A percentile compares a stretch with the other conserved stretches of the same genome.
phyloP scores from a whole-genome alignment of 2,113 vertebrate genomes.

The Lutjanus erythropterus region DNA sequence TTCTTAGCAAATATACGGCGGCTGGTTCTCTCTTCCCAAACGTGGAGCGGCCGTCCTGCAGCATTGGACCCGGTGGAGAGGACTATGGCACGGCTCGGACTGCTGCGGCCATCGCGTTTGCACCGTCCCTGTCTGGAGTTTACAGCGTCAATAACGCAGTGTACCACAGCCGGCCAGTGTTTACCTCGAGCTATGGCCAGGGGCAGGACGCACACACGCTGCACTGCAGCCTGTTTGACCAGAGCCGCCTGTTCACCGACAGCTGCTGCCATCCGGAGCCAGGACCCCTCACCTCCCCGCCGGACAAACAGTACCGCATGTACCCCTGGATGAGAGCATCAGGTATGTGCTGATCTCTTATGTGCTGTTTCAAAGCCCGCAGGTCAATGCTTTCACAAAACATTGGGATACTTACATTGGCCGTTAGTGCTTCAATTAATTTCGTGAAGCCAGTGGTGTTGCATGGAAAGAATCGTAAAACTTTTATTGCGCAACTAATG shows the following conservation, averaged over 20 bases:
- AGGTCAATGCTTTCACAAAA: slow-evolving; percentile 58
- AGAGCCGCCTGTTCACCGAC: slow-evolving; percentile 91
- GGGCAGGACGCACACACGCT: slow-evolving; percentile 87
- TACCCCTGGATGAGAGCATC: slow-evolving; percentile 94
- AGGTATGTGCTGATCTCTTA: slow-evolving; percentile 87
- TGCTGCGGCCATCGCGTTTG: slow-evolving; percentile 86
- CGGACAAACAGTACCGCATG: slow-evolving; percentile 92
- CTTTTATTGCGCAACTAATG: slow-evolving; percentile 91
- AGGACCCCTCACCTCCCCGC: slow-evolving; percentile 87
- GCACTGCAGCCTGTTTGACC: slow-evolving; percentile 91
- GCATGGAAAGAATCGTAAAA: slow-evolving; percentile 95
- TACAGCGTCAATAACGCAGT: slow-evolving; percentile 91
- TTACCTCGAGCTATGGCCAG: slow-evolving; percentile 88
- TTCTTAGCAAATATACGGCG: slow-evolving; percentile 95
- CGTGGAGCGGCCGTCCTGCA: slow-evolving; percentile 90
- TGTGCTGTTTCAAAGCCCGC: slow-evolving; percentile 24
- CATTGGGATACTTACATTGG: slow-evolving; percentile 75
- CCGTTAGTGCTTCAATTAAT: slow-evolving; percentile 91
- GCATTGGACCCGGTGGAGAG: slow-evolving; percentile 89
- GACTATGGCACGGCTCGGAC: slow-evolving; percentile 88
- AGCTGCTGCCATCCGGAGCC: slow-evolving; percentile 90
- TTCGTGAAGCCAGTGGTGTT: slow-evolving; percentile 89
- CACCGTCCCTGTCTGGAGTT: slow-evolving; percentile 88
- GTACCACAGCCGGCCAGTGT: slow-evolving; percentile 85
- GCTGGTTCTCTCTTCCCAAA: slow-evolving; percentile 91